phyloP scores from a whole-genome alignment of 2,888 invertebrate species.

The Oxycera nigricornis region DNA sequence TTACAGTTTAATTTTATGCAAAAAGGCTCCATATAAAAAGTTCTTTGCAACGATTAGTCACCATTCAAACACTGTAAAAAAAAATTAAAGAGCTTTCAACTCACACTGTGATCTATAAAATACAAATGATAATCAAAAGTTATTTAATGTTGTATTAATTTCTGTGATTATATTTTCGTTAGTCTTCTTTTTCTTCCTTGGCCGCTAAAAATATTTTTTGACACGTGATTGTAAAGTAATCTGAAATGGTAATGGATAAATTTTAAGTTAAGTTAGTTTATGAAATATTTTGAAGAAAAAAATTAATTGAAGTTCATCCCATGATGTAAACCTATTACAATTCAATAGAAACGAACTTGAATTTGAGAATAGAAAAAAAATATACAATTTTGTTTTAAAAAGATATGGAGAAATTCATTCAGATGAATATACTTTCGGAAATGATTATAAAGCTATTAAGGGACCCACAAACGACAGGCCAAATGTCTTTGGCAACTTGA shows the following conservation, averaged over 20 bases:
- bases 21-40: not conserved
- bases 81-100: not conserved
- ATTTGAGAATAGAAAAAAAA: not conserved
- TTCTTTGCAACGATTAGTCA: not conserved
- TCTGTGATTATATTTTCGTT: not conserved
- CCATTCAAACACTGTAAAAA: not conserved
- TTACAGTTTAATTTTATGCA: constrained; percentile 1
- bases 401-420: too few species aligned
- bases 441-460: too few species aligned
- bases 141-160: not conserved
- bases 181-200: constrained; percentile 70
- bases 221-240: constrained; percentile 55
- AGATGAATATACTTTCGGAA: too few species aligned
- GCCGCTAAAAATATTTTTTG: constrained; percentile 74
- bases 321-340: too few species aligned
- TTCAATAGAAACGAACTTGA: not conserved
- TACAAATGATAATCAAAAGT: not conserved
- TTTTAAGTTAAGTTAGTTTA: too few species aligned
- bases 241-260: too few species aligned
- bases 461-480: too few species aligned
- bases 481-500: too few species aligned
- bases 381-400: too few species aligned
- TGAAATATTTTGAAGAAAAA: not conserved
- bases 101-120: not conserved
- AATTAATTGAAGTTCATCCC: constrained; percentile 11